Conservation (phyloP, 2,113 vertebrate species). For the Hyperoodon ampullatus region DNA sequence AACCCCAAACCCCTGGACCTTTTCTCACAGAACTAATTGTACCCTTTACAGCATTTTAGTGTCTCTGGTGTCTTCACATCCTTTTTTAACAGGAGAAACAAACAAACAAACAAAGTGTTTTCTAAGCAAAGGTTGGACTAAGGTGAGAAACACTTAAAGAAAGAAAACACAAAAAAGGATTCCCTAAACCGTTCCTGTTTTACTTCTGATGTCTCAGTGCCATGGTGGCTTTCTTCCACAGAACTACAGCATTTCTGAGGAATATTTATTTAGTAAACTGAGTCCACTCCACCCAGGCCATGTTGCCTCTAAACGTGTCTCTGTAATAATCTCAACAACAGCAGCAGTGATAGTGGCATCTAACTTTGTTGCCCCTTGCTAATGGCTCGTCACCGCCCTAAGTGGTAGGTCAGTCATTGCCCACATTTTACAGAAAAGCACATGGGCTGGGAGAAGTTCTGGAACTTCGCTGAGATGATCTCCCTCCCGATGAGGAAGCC, state of each 20-base stretch:
- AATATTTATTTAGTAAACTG: neutral
- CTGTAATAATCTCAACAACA: neutral
- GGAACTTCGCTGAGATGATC: neutral
- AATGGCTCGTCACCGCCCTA: neutral
- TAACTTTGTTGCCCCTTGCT: neutral
- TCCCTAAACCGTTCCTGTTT: neutral
- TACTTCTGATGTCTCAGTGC: neutral
- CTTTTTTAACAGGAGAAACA: neutral
- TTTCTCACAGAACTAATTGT: neutral
- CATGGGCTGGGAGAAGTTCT: neutral
- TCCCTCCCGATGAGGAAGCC: accelerated
- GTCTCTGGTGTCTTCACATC: neutral
- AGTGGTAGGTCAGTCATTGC: neutral
- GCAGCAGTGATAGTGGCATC: neutral
- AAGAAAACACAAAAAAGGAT: neutral
- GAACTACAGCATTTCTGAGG: neutral
- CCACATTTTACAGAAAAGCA: neutral
- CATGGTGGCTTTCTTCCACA: neutral
- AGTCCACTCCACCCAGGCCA: neutral
- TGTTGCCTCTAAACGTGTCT: neutral
- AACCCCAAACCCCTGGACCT: neutral
- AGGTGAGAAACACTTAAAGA: neutral
- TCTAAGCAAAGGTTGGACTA: neutral
- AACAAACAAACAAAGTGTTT: neutral
- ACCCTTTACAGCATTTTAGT: neutral